Evolutionary conservation across 1,140 invertebrate genomes (phyloP), one percentile per base, ranked within the genome.

Genomic region (Eumaeus atala): DNA sequence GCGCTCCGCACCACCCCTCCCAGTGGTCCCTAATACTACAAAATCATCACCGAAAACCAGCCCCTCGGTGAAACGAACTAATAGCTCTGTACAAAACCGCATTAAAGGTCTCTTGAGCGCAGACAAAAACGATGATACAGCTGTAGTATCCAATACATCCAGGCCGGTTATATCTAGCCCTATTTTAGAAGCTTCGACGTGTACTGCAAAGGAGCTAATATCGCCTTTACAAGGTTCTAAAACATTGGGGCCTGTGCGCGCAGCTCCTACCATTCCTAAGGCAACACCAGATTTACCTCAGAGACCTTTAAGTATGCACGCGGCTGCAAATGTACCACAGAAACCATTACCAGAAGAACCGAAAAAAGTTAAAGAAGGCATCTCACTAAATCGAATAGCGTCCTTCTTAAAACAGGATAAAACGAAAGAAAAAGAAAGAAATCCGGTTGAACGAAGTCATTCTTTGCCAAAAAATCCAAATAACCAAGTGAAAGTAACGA

Each of bases 131-230:
- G 84, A 84, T 49, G 73, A 81, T 11, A 49, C 63, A 3, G 28
- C 65, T 28, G 21, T 28, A 0, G 54, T 70, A 0, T 17, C 66
- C 0, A 76, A 89, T 28, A 87, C 89, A n/a, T 89, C 91, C 0
- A 89, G 93, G 64, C 93, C 93, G 0, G 87, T 94, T 9, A 95
- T 96, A 54, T 94, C 94, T 16, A 92, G 92, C 57, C 95, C 94
- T 0, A 92, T 94, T 18, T 75, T 96, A 12, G 93, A 95, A 65
- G 91, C 91, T 2, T 95, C 94, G 0, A 95, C 94, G 0, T 92
- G 92, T 58, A 92, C 92, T 1, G 93, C 93, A 0, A 92, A 93
- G 60, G 92, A 94, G 55, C 65, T 94, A 9, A 90, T 91, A 42
- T 89, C 89, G 2, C 90, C 89, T 0, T 70, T 90, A 0, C 84